phyloP scores from a whole-genome alignment of 2,888 invertebrate species.

The Sympetrum striolatum region DNA sequence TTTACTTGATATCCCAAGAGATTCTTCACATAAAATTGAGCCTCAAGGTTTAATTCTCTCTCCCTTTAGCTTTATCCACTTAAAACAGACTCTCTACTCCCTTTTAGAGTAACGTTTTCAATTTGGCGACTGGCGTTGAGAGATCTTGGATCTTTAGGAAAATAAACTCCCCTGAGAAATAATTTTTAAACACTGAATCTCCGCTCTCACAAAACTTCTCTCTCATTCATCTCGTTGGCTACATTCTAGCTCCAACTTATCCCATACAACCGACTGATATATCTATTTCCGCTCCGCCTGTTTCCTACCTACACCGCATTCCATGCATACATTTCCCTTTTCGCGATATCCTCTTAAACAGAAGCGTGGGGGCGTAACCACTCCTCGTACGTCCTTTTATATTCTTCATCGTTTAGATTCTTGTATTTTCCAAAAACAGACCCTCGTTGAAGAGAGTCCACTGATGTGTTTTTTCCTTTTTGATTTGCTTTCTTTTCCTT shows the following conservation, averaged over 20 bases:
- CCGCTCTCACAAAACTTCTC: neutral
- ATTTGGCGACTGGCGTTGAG: neutral
- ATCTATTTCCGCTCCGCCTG: no score
- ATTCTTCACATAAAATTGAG: neutral
- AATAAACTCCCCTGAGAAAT: neutral
- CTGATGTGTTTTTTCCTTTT: neutral
- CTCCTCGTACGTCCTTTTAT: neutral
- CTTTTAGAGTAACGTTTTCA: neutral
- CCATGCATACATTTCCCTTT: neutral
- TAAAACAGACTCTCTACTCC: neutral
- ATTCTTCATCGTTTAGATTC: neutral
- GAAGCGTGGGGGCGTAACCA: neutral
- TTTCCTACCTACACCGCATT: no score
- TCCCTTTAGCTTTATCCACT: neutral
- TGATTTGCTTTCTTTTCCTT: neutral
- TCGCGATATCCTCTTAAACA: neutral
- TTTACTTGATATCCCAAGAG: neutral
- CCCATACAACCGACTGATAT: no score
- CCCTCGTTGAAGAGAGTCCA: neutral
- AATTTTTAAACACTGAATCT: neutral
- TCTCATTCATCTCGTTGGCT: neutral
- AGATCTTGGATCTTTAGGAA: neutral
- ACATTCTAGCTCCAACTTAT: no score
- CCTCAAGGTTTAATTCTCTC: neutral
- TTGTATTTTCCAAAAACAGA: neutral